Evolutionary conservation across 2,888 invertebrate species (phyloP), one percentile per base, ranked within the genome.

Genomic region (Trachelus tabidus): DNA sequence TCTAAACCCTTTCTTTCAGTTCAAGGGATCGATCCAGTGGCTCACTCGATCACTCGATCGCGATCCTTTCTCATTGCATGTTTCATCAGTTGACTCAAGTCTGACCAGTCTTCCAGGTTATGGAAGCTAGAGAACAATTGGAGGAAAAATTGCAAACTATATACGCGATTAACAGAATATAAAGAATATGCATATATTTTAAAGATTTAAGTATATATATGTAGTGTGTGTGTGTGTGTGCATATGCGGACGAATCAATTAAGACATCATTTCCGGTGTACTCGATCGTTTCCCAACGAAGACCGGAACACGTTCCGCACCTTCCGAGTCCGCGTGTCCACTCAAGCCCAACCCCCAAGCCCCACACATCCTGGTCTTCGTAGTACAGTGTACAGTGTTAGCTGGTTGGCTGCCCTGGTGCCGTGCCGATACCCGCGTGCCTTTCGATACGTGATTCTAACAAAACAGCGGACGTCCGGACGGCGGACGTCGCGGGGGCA

Each of bases 401-500:
- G 73, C 33, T 33, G 74, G 74, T 74, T 30, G 34, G 74, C 23
- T 30, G 35, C 74, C 34, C 15, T 68, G 33, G 40, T 73, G 31
- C 31, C 34, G 73, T 76, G 73, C 73, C 78, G 77, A 79, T 77
- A 75, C 78, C 81, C 83, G 83, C 83, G 85, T 82, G 82, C 77
- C 80, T 78, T 69, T 73, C 84, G 85, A 89, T 89, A 89, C 91
- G 91, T 91, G 91, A 91, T 91, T 91, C 85, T 87, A 91, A 91
- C 91, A 91, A 91, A 91, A 91, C 91, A 91, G 86, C 91, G 91
- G 91, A 91, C 89, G 89, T 91, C 91, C 91, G 91, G 91, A 91
- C 87, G 83, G 83, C 74, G 56, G 56, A 56, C 56, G 56, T 56
- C 56, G 56, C 56, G 77, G 87, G 83, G 85, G 87, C 89, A 91